Evolutionary conservation across 2,113 vertebrate genomes (phyloP).

Genomic region (Ranitomeya imitator): DNA sequence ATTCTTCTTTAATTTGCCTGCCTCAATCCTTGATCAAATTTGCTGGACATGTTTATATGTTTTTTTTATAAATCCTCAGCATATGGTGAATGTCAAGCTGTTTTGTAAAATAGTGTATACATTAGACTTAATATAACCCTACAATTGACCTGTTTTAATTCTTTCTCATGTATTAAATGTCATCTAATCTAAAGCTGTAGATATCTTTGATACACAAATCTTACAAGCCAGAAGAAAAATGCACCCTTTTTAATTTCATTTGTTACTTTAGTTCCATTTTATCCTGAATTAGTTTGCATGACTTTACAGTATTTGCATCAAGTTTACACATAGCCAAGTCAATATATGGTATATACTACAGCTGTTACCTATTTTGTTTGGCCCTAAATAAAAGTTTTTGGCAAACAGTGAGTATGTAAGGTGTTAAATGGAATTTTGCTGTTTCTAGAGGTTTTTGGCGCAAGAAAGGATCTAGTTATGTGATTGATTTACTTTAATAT

Average conservation of each 20-base stretch:
- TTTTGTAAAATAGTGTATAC: too few species aligned
- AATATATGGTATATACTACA: not conserved
- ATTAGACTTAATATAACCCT: too few species aligned
- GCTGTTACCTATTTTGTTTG: constrained; percentile 4
- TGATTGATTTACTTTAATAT: not conserved
- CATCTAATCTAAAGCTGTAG: not conserved
- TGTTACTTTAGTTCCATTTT: not conserved
- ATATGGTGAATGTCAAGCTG: too few species aligned
- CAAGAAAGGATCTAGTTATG: not conserved
- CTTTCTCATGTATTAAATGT: too few species aligned
- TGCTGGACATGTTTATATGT: too few species aligned
- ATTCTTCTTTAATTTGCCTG: too few species aligned
- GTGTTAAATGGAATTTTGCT: not conserved
- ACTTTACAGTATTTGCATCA: not conserved
- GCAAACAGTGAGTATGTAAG: not conserved
- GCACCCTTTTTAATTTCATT: too few species aligned
- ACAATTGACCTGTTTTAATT: too few species aligned
- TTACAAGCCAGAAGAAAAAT: not conserved
- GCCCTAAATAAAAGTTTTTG: not conserved
- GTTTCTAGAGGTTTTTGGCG: too few species aligned
- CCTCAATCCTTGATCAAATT: too few species aligned
- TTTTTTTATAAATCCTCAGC: too few species aligned
- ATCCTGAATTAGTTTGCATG: not conserved
- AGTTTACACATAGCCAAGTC: not conserved
- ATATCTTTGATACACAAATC: not conserved